Conservation (phyloP, 2,113 vertebrate species). For the Cricetomys ansorgei region DNA sequence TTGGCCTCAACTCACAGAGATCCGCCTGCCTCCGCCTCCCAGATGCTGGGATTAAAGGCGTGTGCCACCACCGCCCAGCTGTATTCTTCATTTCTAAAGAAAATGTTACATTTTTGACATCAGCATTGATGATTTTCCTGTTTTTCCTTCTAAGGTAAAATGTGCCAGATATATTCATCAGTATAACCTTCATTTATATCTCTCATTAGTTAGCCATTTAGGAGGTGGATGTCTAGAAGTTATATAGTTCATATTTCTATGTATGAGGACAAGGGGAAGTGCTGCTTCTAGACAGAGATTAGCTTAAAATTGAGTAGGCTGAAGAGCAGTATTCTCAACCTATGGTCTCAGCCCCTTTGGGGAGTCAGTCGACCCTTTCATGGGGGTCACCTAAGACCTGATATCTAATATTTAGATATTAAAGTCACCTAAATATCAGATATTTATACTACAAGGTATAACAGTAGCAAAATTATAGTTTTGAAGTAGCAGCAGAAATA, state of each 20-base stretch:
- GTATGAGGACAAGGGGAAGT: not conserved
- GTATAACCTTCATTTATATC: constrained; percentile 38
- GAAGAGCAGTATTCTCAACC: too few species aligned
- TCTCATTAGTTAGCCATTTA: constrained; percentile 65
- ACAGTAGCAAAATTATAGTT: too few species aligned
- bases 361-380: too few species aligned
- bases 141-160: constrained; percentile 61
- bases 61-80: not conserved
- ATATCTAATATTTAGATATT: too few species aligned
- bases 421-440: too few species aligned
- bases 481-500: too few species aligned
- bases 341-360: too few species aligned
- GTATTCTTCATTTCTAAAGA: not conserved
- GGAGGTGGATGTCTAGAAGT: constrained; percentile 49
- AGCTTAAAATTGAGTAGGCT: constrained; percentile 55
- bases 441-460: too few species aligned
- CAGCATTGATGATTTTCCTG: constrained; percentile 47
- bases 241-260: constrained; percentile 47
- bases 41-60: not conserved
- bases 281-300: constrained; percentile 46
- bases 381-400: too few species aligned
- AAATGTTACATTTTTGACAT: constrained; percentile 30
- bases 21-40: not conserved
- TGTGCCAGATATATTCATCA: constrained; percentile 60
- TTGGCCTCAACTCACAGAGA: not conserved